Conservation (phyloP, 2,888 invertebrate genomes). For the Bombyx huttoni region DNA sequence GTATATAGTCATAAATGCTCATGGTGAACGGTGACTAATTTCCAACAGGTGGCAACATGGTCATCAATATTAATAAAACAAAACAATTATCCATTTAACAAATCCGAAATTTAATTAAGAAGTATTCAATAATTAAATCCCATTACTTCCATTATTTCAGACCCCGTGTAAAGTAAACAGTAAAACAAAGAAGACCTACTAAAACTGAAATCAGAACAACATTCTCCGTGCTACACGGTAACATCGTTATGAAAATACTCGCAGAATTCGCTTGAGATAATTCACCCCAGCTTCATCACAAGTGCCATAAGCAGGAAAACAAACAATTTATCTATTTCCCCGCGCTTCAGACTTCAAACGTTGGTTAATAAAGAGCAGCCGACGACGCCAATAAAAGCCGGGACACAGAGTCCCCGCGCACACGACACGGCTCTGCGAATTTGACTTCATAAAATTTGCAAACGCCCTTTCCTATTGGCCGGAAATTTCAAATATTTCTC, state of each 20-base stretch:
- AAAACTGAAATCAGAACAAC: not conserved
- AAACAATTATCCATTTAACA: too few species aligned
- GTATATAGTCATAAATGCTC: too few species aligned
- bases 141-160: too few species aligned
- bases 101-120: too few species aligned
- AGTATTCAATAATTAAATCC: too few species aligned
- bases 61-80: too few species aligned
- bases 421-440: conserved; percentile 35
- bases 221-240: not conserved
- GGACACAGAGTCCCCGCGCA: conserved; percentile 37
- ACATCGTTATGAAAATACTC: not conserved
- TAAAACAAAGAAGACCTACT: too few species aligned
- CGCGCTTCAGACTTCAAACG: conserved; percentile 42
- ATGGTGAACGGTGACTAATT: too few species aligned
- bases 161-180: too few species aligned
- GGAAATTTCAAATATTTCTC: not conserved
- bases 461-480: conserved; percentile 18
- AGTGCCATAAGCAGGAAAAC: conserved; percentile 28
- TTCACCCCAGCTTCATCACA: not conserved
- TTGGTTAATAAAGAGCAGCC: conserved; percentile 42
- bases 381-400: conserved; percentile 46
- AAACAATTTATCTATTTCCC: conserved; percentile 60
- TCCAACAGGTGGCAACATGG: too few species aligned
- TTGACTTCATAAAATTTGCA: conserved; percentile 33
- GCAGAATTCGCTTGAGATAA: not conserved